These are phyloP conservation scores for Cossypha heuglini DNA, from an alignment of 2,797 vertebrate genomes.

Conservation along the genomic window DNA sequence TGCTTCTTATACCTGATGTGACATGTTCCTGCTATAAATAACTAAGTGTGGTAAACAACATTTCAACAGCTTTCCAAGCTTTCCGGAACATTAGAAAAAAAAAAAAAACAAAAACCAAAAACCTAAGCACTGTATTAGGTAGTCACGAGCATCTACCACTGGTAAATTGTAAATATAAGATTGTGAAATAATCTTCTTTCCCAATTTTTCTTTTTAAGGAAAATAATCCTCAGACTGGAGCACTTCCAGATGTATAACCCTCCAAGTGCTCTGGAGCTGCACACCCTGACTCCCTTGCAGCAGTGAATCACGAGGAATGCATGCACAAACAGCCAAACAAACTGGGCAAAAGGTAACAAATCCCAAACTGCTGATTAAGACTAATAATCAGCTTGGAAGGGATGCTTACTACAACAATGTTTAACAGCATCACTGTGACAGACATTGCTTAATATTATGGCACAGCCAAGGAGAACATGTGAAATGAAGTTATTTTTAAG, in stretches of 20 bases:
- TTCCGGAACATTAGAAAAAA: background rate
- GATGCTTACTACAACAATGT: background rate
- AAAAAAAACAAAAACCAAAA: no score
- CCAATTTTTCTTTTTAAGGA: constrained; percentile 7
- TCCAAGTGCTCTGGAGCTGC: background rate
- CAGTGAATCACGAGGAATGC: background rate
- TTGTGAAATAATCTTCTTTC: background rate
- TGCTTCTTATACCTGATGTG: background rate
- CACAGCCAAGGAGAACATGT: background rate
- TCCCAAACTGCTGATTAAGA: constrained; percentile 1
- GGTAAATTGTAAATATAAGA: background rate
- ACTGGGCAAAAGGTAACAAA: background rate
- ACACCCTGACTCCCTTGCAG: background rate
- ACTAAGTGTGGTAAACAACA: background rate
- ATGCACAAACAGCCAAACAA: background rate
- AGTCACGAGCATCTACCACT: background rate
- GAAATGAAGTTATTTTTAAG: background rate
- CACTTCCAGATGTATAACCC: background rate
- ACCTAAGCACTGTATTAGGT: background rate
- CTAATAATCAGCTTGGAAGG: background rate
- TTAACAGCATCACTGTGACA: background rate
- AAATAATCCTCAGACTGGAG: background rate
- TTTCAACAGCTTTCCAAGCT: background rate
- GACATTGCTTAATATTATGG: background rate
- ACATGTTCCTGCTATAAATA: background rate